Base-by-base conservation (phyloP, 2,888 invertebrate species). In the Hemaris fuciformis region DNA sequence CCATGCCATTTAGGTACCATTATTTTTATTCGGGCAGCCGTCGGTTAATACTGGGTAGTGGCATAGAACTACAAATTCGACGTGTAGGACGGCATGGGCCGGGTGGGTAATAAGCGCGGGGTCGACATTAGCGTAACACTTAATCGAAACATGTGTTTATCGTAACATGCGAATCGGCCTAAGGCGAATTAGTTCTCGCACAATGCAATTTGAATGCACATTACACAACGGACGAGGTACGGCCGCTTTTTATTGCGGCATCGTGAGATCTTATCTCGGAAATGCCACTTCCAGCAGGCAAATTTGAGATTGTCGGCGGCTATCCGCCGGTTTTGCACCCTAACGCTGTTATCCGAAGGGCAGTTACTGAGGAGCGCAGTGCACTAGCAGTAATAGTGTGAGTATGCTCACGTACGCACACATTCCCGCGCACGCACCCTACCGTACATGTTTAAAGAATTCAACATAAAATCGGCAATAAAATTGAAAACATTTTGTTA, bases 131-230 rank as follows among this genome's bases (percentile, higher is more conserved):
- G 83, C 81, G 85, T 83, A 84, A 82, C 83, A 83, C 81, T 85
- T 88, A 88, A 90, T 89, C 87, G 89, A 84, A 90, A 87, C 91
- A 91, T 91, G 85, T 91, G 91, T 91, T 91, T 91, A 92, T 91
- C 91, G 91, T 85, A 87, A 89, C 88, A 86, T 87, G 88, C 88
- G 89, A 88, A 91, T 91, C 91, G 84, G 88, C 89, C 90, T 91
- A 89, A 90, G 88, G 89, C 90, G 91, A 91, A 91, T 92, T 91
- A 92, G 91, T 90, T 92, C 89, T 90, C 91, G 91, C 91, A 92
- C 91, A 91, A 92, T 92, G 92, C 92, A 92, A 92, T 92, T 92
- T 91, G 91, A 91, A 91, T 91, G 92, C 91, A 91, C 89, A 91
- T 92, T 91, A 91, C 91, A 91, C 92, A 91, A 91, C 91, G 88